phyloP scores from a whole-genome alignment of 92 coral and sea anemone genomes.

The Umimayanthus chanpuru region DNA sequence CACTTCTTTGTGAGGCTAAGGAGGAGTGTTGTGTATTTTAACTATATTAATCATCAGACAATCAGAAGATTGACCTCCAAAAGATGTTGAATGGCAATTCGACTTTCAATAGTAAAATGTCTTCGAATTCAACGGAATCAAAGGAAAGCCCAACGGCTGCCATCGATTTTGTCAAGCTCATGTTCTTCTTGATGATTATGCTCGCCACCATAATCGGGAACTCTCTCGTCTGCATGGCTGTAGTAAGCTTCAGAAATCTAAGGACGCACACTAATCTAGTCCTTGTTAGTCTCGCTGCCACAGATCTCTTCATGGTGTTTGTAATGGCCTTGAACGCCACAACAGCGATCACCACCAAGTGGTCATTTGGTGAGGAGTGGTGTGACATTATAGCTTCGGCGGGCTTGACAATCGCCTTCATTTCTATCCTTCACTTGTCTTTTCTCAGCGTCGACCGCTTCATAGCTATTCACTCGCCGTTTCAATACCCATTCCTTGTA shows the following conservation, averaged over 20 bases:
- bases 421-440: conserved; percentile 89
- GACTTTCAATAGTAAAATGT: neutral
- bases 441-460: conserved; percentile 87
- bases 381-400: conserved; percentile 69
- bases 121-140: neutral
- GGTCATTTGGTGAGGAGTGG: conserved; percentile 78
- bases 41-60: neutral
- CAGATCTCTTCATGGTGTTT: conserved; percentile 83
- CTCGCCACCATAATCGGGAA: conserved; percentile 78
- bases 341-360: conserved; percentile 67
- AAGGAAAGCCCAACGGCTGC: neutral
- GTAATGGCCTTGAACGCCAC: conserved; percentile 79
- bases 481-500: conserved; percentile 71
- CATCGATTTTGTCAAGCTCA: conserved; percentile 45
- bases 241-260: conserved; percentile 64
- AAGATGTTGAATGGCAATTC: neutral
- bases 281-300: conserved; percentile 79
- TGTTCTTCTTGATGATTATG: conserved; percentile 62
- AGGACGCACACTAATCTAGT: conserved; percentile 79
- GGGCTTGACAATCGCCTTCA: conserved; percentile 74
- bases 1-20: neutral
- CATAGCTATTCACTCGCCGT: conserved; percentile 81
- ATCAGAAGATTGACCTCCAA: neutral
- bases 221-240: conserved; percentile 68
- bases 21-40: neutral